Evolutionary conservation across 2,797 vertebrate genomes (phyloP).

Genomic region (Botia kubotai): DNA sequence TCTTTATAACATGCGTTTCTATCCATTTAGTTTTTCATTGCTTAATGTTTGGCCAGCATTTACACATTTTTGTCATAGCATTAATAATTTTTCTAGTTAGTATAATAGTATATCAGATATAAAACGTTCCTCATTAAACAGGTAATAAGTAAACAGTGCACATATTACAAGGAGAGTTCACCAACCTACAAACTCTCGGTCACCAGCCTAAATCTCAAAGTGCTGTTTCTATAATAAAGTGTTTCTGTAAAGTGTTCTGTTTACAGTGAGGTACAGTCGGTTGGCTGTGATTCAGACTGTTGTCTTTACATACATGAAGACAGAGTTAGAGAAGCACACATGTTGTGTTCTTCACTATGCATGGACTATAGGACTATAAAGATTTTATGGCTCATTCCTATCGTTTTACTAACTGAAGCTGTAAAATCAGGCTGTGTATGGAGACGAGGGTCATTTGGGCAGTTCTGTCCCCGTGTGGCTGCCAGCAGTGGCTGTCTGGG

Average conservation of each 20-base stretch:
- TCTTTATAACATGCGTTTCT: too few relatives aligned
- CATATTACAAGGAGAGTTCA: background rate
- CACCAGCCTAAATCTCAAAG: background rate
- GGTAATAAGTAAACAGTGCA: background rate
- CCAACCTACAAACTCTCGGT: background rate
- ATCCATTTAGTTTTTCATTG: background rate
- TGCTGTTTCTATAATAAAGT: background rate
- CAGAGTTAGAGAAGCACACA: slow-evolving; percentile 61
- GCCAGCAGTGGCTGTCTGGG: slow-evolving; percentile 51
- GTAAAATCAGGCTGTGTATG: slow-evolving; percentile 60
- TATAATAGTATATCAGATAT: background rate
- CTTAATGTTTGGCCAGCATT: background rate
- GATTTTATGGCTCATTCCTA: slow-evolving; percentile 72
- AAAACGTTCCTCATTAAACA: background rate
- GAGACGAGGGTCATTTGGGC: slow-evolving; percentile 59
- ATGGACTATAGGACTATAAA: slow-evolving; percentile 63
- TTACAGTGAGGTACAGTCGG: background rate
- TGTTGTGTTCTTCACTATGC: slow-evolving; percentile 64
- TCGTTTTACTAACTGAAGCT: slow-evolving; percentile 67
- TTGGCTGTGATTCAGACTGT: slow-evolving; percentile 9
- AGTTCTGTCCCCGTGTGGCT: slow-evolving; percentile 33
- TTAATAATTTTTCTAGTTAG: background rate
- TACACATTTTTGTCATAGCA: background rate
- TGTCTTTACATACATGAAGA: slow-evolving; percentile 21
- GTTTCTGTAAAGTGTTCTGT: background rate